These are phyloP conservation scores for Penaeus chinensis DNA, from an alignment of 1,140 invertebrate species.

Conservation along the genomic window DNA sequence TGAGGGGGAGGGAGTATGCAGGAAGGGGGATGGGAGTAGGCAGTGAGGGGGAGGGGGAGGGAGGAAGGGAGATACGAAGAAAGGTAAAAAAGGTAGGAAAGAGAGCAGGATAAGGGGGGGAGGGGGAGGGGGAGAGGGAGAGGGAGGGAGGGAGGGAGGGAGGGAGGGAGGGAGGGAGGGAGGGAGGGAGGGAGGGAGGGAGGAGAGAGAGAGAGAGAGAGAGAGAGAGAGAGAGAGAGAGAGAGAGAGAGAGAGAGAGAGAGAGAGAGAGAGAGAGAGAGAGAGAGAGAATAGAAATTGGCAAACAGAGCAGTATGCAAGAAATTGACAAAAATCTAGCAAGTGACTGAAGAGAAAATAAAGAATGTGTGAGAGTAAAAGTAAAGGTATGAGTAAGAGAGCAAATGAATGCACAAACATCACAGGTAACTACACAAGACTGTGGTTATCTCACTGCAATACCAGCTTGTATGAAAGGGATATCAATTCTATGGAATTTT, in stretches of 20 bases:
- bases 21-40: neutral
- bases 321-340: neutral
- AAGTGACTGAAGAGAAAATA: neutral
- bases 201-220: neutral
- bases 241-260: neutral
- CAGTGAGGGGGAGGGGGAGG: neutral
- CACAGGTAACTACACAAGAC: no score
- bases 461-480: no score
- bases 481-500: no score
- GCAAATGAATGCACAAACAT: no score
- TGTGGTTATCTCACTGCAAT: no score
- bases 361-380: neutral
- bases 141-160: neutral
- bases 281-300: neutral
- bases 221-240: neutral
- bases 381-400: neutral
- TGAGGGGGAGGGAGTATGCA: neutral
- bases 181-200: neutral
- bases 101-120: neutral
- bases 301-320: neutral
- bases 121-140: neutral
- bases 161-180: neutral
- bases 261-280: neutral
- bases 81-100: neutral
- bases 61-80: no score